Conservation (phyloP, 2,113 vertebrate species). For the sheep (Ovis aries) region ARS-UI_Ramb_v3.0 NC_056063.1:76167501-76168000, state of each 20-base stretch:
- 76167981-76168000: not conserved
- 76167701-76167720: not conserved
- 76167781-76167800: not conserved
- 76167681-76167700: not conserved
- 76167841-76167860: not conserved
- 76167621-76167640: not conserved
- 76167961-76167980: not conserved
- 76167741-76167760: not conserved
- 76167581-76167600: not conserved
- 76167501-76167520: not conserved
- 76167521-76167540: not conserved
- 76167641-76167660: not conserved
- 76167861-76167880: not conserved
- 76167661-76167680: not conserved
- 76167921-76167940: not conserved
- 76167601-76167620: not conserved
- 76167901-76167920: not conserved
- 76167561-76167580: not conserved
- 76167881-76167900: not conserved
- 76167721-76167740: not conserved
- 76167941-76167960: not conserved
- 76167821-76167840: not conserved
- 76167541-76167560: not conserved
- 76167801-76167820: not conserved
- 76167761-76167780: not conserved